phyloP scores from a whole-genome alignment of 2,797 vertebrate species.

The Cichlasoma orientale region DNA sequence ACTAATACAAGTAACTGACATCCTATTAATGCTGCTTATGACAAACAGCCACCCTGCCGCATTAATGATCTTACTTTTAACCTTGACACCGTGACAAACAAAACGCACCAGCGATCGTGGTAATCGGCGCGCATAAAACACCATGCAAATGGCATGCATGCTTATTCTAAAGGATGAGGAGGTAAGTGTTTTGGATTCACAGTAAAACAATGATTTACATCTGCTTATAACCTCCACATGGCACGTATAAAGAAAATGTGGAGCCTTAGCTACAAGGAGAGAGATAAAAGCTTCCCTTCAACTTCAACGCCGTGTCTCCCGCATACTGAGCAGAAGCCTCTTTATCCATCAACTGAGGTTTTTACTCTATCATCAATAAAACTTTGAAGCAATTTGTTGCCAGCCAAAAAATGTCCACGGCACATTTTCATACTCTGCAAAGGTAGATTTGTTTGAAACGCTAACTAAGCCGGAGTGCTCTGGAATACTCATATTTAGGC shows the following conservation, averaged over 20 bases:
- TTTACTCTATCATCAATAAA: conserved; percentile 65
- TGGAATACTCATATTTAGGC: conserved; percentile 60
- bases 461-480: conserved; percentile 46
- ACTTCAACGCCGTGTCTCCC: conserved; percentile 34
- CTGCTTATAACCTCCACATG: conserved; percentile 46
- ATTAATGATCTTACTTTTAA: conserved; percentile 7
- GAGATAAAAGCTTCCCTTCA: conserved; percentile 65
- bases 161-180: conserved; percentile 1
- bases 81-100: background rate
- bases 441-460: conserved; percentile 66
- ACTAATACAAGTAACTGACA: background rate
- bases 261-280: conserved; percentile 40
- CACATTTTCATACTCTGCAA: conserved; percentile 49
- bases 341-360: conserved; percentile 60
- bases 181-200: conserved; percentile 33
- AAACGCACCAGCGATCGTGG: background rate
- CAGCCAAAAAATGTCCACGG: conserved; percentile 52
- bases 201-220: conserved; percentile 60
- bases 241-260: conserved; percentile 55
- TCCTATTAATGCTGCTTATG: background rate
- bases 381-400: conserved; percentile 65
- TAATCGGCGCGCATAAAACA: conserved; percentile 5
- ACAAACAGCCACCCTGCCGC: background rate
- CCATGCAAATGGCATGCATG: conserved; percentile 12
- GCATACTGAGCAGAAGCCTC: conserved; percentile 64